Conservation (phyloP, 2,888 invertebrate species). For the Dynastes tityus region DNA sequence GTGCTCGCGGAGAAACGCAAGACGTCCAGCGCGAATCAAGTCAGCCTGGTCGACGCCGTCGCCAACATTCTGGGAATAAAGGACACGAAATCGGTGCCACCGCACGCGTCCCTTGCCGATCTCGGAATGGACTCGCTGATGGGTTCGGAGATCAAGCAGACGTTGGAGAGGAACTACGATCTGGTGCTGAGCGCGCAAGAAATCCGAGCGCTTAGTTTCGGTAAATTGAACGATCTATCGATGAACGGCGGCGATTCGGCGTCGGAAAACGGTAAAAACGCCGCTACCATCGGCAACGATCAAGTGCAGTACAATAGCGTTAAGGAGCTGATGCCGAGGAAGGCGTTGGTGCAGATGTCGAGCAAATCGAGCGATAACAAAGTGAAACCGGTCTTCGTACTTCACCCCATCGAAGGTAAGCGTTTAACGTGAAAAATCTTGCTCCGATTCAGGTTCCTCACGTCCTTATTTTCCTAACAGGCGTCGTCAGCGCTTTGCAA, state of each 20-base stretch:
- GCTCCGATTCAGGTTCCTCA: background rate
- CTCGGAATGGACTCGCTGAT: slow-evolving; percentile 98
- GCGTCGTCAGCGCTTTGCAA: slow-evolving; percentile 82
- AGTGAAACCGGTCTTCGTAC: slow-evolving; percentile 76
- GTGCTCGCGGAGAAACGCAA: slow-evolving; percentile 91
- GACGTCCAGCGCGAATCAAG: slow-evolving; percentile 73
- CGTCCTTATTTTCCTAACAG: background rate
- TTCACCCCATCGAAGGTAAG: slow-evolving; percentile 89
- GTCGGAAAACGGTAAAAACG: slow-evolving; percentile 53
- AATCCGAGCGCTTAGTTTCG: slow-evolving; percentile 88
- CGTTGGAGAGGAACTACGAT: slow-evolving; percentile 93
- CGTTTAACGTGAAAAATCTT: too few species aligned
- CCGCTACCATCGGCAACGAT: slow-evolving; percentile 60
- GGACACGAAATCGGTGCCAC: slow-evolving; percentile 85
- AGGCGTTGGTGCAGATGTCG: slow-evolving; percentile 80
- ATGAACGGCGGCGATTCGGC: slow-evolving; percentile 61
- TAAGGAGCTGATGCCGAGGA: slow-evolving; percentile 82
- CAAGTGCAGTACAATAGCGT: slow-evolving; percentile 74
- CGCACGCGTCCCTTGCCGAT: slow-evolving; percentile 88
- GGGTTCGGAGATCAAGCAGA: slow-evolving; percentile 99
- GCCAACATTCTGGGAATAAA: slow-evolving; percentile 94
- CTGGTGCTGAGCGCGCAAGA: slow-evolving; percentile 92
- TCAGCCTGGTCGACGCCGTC: slow-evolving; percentile 83
- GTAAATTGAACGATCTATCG: slow-evolving; percentile 78
- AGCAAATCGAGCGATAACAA: slow-evolving; percentile 71